Evolutionary conservation across 2,113 vertebrate species (phyloP), one percentile per base, ranked within the genome.

Genomic region (Melospiza melodia): DNA sequence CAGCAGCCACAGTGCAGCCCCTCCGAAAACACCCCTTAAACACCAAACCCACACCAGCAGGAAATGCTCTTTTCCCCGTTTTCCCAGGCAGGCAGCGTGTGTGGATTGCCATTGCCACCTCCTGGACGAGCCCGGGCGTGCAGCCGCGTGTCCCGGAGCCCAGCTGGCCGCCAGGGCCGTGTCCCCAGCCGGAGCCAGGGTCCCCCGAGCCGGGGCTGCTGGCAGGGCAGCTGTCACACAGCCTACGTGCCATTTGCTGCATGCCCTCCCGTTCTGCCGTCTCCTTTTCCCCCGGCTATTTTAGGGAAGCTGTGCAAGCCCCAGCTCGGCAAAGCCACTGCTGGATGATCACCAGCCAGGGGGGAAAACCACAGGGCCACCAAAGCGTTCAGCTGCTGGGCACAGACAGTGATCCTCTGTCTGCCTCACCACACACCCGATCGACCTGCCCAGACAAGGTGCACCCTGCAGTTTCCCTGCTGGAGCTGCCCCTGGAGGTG

Each of bases 51-150:
- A 0, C 8, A 5, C 9, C 0, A 2, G 31, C 76, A 17, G 15
- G 48, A 73, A 76, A 49, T 33, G 59, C 68, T 68, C 35, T 2
- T 49, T 54, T 15, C 84, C 15, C 12, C 10, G 35, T 2, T 41
- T 62, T 17, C 84, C 13, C 12, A 10, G 33, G 5, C 57, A 59
- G 57, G 23, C 62, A 0, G 73, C 7, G 73, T 84, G 79, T n/a
- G 15, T 61, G 93, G 86, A 31, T 83, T 94, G 87, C 86, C 93
- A 93, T 95, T 96, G 95, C 94, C 96, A 95, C 95, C 95, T 97
- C 80, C 95, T 95, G 95, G 91, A 55, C 31, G 0, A 43, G 12
- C 22, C 65, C 61, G 52, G 20, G 58, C 3, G 30, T 93, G 96
- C 92, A 94, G 1, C 84, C 18, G 69, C 35, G 37, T 7, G 72